A percentile compares a stretch with the other conserved stretches of the same genome.
Evolutionary conservation across 2,797 vertebrate species (phyloP).

Genomic region (Todus mexicanus): DNA sequence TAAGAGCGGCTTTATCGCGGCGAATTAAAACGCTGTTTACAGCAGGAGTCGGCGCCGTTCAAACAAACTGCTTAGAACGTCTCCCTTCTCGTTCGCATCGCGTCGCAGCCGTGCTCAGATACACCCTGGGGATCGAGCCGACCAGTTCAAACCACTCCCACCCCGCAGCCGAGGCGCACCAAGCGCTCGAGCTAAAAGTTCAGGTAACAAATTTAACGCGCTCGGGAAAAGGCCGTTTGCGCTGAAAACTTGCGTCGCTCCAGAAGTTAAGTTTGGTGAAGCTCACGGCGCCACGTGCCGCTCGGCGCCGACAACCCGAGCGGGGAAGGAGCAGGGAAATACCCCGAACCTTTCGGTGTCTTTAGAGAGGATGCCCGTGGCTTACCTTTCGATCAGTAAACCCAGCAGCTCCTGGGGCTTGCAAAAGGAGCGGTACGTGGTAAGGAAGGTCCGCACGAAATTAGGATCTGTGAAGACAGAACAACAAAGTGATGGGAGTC

Average conservation of each 20-base stretch:
- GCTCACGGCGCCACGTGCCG: neutral
- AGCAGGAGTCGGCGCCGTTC: neutral
- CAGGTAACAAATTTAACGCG: neutral
- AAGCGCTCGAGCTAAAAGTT: neutral
- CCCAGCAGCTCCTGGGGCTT: slow-evolving; percentile 92
- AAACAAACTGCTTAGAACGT: neutral
- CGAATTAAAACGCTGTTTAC: neutral
- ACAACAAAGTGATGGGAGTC: accelerated
- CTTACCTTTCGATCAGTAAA: slow-evolving; percentile 92
- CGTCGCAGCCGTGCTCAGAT: neutral
- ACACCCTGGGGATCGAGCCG: neutral
- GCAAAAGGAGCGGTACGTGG: slow-evolving; percentile 97
- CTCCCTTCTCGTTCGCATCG: neutral
- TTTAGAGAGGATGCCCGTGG: neutral
- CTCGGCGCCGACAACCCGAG: accelerated
- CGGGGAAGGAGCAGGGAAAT: neutral
- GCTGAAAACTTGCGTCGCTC: neutral
- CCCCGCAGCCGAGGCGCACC: neutral
- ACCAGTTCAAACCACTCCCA: neutral
- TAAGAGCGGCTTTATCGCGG: slow-evolving; percentile 5
- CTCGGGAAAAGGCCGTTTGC: neutral
- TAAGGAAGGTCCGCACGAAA: slow-evolving; percentile 97
- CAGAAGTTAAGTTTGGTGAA: neutral
- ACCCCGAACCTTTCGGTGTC: neutral
- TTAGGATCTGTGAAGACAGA: slow-evolving; percentile 86